These are phyloP conservation scores for Bryconaethiops microstoma DNA, from an alignment of 2,797 vertebrate species.

Conservation along the genomic window DNA sequence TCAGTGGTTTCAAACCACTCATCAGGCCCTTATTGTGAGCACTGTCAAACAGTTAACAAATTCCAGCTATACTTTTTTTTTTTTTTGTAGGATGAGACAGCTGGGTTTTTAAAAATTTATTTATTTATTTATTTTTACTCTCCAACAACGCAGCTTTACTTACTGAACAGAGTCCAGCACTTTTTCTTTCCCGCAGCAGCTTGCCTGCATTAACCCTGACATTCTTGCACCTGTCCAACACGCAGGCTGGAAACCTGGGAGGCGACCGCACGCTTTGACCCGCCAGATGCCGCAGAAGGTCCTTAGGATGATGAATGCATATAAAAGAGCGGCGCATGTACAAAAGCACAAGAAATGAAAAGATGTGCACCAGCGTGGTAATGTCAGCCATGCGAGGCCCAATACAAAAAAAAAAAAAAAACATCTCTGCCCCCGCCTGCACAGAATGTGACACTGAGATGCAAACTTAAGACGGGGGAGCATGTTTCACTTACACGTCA, in stretches of 20 bases:
- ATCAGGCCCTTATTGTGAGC: slow-evolving; percentile 37
- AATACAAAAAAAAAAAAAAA: neutral
- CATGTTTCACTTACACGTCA: neutral
- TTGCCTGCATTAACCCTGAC: neutral
- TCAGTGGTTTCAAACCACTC: slow-evolving; percentile 20
- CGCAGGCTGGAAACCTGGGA: neutral
- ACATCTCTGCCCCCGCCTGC: neutral
- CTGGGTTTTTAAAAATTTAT: too few species aligned
- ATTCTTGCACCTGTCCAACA: slow-evolving; percentile 14
- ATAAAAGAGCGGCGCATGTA: neutral
- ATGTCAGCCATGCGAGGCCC: neutral
- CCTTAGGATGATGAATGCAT: neutral
- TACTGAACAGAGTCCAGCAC: neutral
- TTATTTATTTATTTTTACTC: neutral
- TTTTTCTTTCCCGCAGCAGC: slow-evolving; percentile 2
- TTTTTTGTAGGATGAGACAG: slow-evolving; percentile 4
- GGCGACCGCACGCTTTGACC: neutral
- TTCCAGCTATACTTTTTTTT: neutral
- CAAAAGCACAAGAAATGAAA: neutral
- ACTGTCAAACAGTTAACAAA: slow-evolving; percentile 7
- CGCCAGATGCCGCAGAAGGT: slow-evolving; percentile 16
- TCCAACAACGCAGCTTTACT: neutral
- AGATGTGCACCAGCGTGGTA: neutral
- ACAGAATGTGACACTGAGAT: neutral
- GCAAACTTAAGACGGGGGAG: neutral